Evolutionary conservation across 2,113 vertebrate species (phyloP).

Genomic region (Numida meleagris): DNA sequence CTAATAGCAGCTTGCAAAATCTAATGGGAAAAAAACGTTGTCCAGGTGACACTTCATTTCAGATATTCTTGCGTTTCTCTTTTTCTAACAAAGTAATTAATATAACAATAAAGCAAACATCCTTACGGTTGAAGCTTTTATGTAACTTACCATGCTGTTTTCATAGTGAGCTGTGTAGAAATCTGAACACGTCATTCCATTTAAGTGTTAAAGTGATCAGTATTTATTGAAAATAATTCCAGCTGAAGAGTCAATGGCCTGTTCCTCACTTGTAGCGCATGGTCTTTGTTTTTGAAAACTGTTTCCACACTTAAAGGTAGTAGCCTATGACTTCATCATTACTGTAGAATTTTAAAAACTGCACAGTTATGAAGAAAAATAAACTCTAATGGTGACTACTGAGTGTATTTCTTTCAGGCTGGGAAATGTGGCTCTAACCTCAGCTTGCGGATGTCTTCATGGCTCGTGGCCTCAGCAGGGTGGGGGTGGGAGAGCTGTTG

Average conservation of each 20-base stretch:
- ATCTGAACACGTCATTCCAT: slow-evolving; percentile 57
- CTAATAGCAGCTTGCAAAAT: slow-evolving; percentile 10
- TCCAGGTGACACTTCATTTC: slow-evolving; percentile 44
- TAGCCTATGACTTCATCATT: slow-evolving; percentile 20
- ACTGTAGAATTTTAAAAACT: slow-evolving; percentile 62
- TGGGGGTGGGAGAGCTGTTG: neutral
- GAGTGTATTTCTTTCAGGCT: neutral
- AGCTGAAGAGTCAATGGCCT: slow-evolving; percentile 36
- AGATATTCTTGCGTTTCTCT: slow-evolving; percentile 21
- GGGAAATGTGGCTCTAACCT: neutral
- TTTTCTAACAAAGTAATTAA: slow-evolving; percentile 35
- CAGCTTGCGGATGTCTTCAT: neutral
- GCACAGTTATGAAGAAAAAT: slow-evolving; percentile 56
- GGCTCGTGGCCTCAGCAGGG: neutral
- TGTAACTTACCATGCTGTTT: slow-evolving; percentile 54
- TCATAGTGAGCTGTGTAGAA: slow-evolving; percentile 13
- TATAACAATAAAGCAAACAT: slow-evolving; percentile 11
- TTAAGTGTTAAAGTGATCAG: slow-evolving; percentile 49
- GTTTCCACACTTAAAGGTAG: slow-evolving; percentile 40
- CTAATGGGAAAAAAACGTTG: neutral
- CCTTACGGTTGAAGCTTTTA: slow-evolving; percentile 45
- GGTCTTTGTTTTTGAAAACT: slow-evolving; percentile 47
- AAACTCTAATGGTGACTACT: slow-evolving; percentile 50
- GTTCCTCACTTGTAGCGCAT: slow-evolving; percentile 46
- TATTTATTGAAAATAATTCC: slow-evolving; percentile 47